Base-by-base conservation (phyloP, 2,113 vertebrate species). In the Hemibagrus wyckioides region DNA sequence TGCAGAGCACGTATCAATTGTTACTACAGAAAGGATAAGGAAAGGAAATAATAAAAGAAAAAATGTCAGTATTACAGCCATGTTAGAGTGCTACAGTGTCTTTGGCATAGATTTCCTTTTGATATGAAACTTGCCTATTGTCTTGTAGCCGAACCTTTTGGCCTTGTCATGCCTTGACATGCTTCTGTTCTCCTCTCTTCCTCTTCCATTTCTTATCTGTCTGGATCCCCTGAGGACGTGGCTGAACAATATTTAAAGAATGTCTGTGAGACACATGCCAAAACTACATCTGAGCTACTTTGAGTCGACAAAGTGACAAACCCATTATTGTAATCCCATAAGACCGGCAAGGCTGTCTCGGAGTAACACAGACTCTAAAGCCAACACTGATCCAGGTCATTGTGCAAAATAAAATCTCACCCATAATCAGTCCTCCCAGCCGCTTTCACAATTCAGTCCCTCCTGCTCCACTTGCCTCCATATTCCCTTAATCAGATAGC, bases 401-500 rank as follows among this genome's bases (percentile, higher is more conserved):
- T 52, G 48, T 52, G 48, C 50, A 33, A 56, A 33, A 36, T 30
- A 56, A 56, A 28, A 80, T 56, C 65, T n/a, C 30, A 71, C 4
- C 39, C 71, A 50, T 61, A 80, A 79, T 85, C 80, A 79, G 80
- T 33, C 41, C 28, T 87, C 39, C 28, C 36, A 83, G 80, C 11
- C 21, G 63, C 33, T 82, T 25, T 61, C n/a, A 59, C 79, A 4
- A 21, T 56, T 56, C 41, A 23, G 33, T 82, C 80, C 83, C 28
- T 88, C 28, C 44, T 59, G 39, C 80, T 39, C 52, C 69, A 50
- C 71, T 63, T 83, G 56, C 19, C 44, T 69, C 21, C 25, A 85
- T 65, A 85, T 85, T 83, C 36, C 56, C 67, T 89, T 80, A 54
- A 71, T 80, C 85, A 50, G 83, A 85, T 82, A 77, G 79, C 81